Evolutionary conservation across 2,888 invertebrate species (phyloP).

Genomic region (Morpho deidamia): DNA sequence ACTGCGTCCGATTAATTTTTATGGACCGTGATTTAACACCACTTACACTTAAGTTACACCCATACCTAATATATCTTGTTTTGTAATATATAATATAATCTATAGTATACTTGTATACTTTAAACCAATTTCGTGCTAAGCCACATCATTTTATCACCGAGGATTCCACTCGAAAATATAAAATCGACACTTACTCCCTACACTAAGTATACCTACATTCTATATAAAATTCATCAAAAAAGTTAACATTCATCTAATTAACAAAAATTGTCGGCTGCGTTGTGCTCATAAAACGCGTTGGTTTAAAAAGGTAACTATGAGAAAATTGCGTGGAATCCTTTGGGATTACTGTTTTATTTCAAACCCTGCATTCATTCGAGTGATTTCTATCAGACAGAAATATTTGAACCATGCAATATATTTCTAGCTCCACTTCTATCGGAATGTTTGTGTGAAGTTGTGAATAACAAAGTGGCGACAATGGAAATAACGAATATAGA

Average conservation of each 20-base stretch:
- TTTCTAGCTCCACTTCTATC: constrained; percentile 30
- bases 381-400: constrained; percentile 49
- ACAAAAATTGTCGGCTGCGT: constrained; percentile 5
- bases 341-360: constrained; percentile 38
- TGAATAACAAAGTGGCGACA: constrained; percentile 20
- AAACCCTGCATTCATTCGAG: constrained; percentile 54
- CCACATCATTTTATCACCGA: constrained; percentile 45
- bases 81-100: constrained; percentile 19
- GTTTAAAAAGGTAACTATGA: constrained; percentile 27
- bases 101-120: constrained; percentile 23
- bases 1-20: constrained; percentile 1
- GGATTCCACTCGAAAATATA: constrained; percentile 38
- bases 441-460: constrained; percentile 43
- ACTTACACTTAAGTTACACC: constrained; percentile 24
- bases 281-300: constrained; percentile 19
- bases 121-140: constrained; percentile 32
- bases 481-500: constrained; percentile 1
- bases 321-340: constrained; percentile 49
- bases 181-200: constrained; percentile 14
- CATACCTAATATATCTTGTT: constrained; percentile 14
- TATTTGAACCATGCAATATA: constrained; percentile 25
- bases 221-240: constrained; percentile 19
- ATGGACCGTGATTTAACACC: constrained; percentile 12
- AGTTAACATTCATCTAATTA: constrained; percentile 10
- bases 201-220: constrained; percentile 7